These are phyloP conservation scores for Molossus alvarezi DNA, from an alignment of 2,797 vertebrate species.

Conservation along the genomic window DNA sequence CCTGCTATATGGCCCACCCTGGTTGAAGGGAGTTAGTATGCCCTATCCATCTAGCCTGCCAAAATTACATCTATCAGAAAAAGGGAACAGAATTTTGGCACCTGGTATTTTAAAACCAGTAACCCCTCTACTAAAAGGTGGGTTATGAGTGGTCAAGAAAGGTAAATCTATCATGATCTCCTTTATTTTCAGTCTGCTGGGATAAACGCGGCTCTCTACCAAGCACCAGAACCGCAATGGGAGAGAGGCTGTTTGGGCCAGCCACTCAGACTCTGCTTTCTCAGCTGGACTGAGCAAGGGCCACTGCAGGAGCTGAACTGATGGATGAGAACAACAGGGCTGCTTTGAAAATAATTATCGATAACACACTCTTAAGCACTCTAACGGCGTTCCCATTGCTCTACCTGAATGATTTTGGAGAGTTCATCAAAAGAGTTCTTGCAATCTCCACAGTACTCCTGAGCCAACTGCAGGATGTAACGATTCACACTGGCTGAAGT, in stretches of 20 bases:
- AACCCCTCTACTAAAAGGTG: background rate
- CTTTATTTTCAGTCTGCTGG: background rate
- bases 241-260: background rate
- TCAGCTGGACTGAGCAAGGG: background rate
- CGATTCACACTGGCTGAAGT: slow-evolving; percentile 98
- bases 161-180: background rate
- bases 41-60: background rate
- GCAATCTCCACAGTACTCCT: slow-evolving; percentile 99
- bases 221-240: background rate
- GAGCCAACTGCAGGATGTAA: slow-evolving; percentile 98
- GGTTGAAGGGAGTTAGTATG: background rate
- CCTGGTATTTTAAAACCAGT: slow-evolving; percentile 3
- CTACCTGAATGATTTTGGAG: slow-evolving; percentile 99
- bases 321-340: background rate
- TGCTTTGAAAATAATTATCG: background rate
- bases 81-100: background rate
- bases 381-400: background rate
- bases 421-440: slow-evolving; percentile 99
- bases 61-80: background rate
- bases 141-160: background rate
- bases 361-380: fast-evolving
- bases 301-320: background rate
- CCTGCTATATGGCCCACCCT: background rate
- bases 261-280: background rate
- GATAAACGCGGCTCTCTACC: background rate